phyloP scores from a whole-genome alignment of 2,888 invertebrate species.

The Seira musarum region DNA sequence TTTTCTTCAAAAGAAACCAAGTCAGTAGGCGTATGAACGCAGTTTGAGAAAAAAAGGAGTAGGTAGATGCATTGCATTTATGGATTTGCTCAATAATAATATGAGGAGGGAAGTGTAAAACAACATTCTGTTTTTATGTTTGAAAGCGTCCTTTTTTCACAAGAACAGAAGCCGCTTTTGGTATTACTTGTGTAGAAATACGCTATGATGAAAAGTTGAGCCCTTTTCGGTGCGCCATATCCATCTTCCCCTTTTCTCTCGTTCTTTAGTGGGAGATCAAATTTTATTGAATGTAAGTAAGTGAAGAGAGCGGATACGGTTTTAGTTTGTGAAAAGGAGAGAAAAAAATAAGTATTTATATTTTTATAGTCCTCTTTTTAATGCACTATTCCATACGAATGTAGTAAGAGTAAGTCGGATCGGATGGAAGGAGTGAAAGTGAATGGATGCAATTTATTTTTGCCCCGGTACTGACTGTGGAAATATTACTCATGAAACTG shows the following conservation, averaged over 20 bases:
- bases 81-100: background rate
- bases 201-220: constrained; percentile 47
- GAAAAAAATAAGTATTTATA: background rate
- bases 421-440: background rate
- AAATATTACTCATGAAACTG: too few relatives aligned
- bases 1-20: background rate
- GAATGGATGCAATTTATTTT: background rate
- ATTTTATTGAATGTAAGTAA: constrained; percentile 56
- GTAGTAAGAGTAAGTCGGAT: too few relatives aligned
- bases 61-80: background rate
- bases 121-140: constrained; percentile 34
- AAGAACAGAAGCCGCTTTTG: too few relatives aligned
- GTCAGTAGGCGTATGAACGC: background rate
- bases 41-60: background rate
- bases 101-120: background rate
- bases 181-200: too few relatives aligned
- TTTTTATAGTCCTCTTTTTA: background rate
- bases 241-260: constrained; percentile 16
- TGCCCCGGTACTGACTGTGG: background rate
- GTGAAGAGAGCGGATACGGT: constrained; percentile 49
- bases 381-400: too few relatives aligned
- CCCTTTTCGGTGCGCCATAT: constrained; percentile 31
- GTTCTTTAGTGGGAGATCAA: constrained; percentile 45
- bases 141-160: constrained; percentile 24
- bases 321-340: constrained; percentile 11